These are phyloP conservation scores for Xiphydria camelus DNA, from an alignment of 2,888 invertebrate genomes.

Conservation along the genomic window DNA sequence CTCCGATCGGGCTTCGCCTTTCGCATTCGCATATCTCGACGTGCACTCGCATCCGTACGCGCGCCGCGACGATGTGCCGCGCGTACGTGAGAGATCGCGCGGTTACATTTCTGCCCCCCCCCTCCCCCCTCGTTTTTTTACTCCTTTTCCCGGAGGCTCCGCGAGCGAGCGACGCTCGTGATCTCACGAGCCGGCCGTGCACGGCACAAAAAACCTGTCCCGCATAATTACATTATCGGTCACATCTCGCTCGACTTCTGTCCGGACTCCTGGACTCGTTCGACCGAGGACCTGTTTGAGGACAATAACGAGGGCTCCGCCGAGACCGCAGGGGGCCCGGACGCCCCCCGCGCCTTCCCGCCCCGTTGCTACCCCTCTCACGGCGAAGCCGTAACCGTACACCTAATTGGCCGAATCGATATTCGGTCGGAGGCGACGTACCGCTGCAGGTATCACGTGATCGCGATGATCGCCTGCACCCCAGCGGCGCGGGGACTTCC, in stretches of 20 bases:
- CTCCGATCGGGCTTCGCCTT: no score
- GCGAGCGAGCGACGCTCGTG: conserved; percentile 11
- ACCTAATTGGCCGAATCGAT: not conserved
- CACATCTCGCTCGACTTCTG: conserved; percentile 46
- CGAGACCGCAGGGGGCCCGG: conserved; percentile 26
- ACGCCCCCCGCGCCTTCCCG: conserved; percentile 8
- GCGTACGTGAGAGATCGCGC: not conserved
- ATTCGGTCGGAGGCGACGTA: no score
- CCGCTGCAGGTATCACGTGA: no score
- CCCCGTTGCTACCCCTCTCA: no score
- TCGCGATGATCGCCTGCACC: no score
- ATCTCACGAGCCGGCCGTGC: conserved; percentile 16
- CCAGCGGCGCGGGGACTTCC: no score
- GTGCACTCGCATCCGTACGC: not conserved
- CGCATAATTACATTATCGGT: conserved; percentile 51
- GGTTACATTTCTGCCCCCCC: conserved; percentile 1
- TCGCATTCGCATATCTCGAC: no score
- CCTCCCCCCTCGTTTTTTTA: not conserved
- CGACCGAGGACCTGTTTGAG: conserved; percentile 9
- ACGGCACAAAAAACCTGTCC: conserved; percentile 46
- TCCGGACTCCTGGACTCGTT: conserved; percentile 26
- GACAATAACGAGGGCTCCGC: conserved; percentile 21
- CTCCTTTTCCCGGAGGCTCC: conserved; percentile 10
- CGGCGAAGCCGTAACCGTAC: not conserved
- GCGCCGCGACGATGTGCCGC: not conserved